These are phyloP conservation scores for Yoshiicerus persimilis DNA, from an alignment of 1,140 invertebrate genomes.

Conservation along the genomic window DNA sequence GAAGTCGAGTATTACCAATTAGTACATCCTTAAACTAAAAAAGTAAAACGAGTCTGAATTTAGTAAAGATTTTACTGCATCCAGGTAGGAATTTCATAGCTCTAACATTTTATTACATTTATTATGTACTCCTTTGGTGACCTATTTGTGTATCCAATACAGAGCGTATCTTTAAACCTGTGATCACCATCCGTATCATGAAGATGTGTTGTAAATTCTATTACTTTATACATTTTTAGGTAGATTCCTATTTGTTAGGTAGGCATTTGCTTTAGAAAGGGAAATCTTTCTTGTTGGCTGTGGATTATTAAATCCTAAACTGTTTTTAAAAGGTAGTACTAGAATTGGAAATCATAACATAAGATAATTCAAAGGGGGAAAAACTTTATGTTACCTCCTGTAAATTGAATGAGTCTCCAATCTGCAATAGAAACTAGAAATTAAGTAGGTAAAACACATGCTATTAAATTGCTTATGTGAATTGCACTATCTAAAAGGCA, in stretches of 20 bases:
- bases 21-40: too few species aligned
- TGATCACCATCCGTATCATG: neutral
- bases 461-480: too few species aligned
- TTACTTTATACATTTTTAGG: neutral
- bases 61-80: too few species aligned
- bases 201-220: neutral
- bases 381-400: neutral
- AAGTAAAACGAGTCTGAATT: too few species aligned
- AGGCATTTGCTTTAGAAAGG: neutral
- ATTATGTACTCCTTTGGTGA: too few species aligned
- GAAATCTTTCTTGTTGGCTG: neutral
- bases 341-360: neutral
- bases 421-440: neutral
- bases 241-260: neutral
- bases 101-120: too few species aligned
- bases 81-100: too few species aligned
- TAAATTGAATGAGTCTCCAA: neutral
- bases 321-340: neutral
- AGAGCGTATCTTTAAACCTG: too few species aligned
- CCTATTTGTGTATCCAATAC: neutral
- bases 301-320: neutral
- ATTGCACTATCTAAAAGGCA: neutral
- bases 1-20: too few species aligned
- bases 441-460: neutral
- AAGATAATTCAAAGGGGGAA: neutral